These are phyloP conservation scores for Hydrolagus affinis DNA, from an alignment of 2,113 vertebrate species.

Conservation along the genomic window DNA sequence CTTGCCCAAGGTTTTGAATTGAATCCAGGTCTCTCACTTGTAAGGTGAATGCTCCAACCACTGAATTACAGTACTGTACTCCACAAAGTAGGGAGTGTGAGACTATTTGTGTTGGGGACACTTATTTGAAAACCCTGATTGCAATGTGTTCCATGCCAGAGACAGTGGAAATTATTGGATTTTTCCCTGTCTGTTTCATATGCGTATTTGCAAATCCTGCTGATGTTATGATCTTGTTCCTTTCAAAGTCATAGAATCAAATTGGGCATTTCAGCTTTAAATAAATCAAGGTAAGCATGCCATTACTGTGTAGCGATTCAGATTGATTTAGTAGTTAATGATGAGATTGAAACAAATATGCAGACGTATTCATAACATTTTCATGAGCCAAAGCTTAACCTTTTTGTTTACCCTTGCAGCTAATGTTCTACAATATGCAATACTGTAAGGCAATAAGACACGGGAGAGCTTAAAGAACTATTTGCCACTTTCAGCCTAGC, in stretches of 20 bases:
- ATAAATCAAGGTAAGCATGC: neutral
- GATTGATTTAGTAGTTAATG: neutral
- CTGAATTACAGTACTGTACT: too few relatives aligned
- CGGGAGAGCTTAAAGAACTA: too few relatives aligned
- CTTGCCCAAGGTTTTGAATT: too few relatives aligned
- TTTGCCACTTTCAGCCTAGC: too few relatives aligned
- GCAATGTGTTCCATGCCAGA: neutral
- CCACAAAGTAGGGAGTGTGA: too few relatives aligned
- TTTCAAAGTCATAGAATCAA: too few relatives aligned
- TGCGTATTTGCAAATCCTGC: neutral
- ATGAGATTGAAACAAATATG: neutral
- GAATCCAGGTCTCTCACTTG: too few relatives aligned
- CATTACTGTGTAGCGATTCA: neutral
- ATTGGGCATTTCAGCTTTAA: neutral
- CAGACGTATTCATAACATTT: neutral
- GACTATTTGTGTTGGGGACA: too few relatives aligned
- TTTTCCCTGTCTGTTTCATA: neutral
- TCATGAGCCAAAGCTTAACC: neutral
- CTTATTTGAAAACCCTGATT: neutral
- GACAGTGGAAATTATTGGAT: neutral
- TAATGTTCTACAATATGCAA: neutral
- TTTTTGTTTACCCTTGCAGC: neutral
- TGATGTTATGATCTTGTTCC: neutral
- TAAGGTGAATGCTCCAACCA: too few relatives aligned
- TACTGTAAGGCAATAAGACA: neutral